Evolutionary conservation across 2,797 vertebrate genomes (phyloP).

Genomic region (Phylloscopus collybita): DNA sequence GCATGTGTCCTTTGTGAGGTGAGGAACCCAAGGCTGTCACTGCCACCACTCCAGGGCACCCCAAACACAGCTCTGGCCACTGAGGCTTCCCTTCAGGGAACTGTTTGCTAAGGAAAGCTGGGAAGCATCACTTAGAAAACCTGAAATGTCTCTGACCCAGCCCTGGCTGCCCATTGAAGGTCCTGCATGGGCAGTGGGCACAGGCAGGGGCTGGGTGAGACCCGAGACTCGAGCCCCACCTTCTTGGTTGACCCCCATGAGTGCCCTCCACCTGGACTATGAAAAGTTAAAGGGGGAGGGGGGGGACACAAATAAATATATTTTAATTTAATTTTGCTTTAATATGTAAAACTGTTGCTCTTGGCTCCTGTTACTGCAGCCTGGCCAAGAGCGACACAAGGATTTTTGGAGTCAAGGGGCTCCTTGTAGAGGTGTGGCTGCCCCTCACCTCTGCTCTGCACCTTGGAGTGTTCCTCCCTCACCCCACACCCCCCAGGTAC

Average conservation of each 20-base stretch:
- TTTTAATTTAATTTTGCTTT: slow-evolving; percentile 72
- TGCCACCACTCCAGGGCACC: not conserved
- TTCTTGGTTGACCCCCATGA: rapidly evolving
- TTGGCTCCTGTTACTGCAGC: slow-evolving; percentile 18
- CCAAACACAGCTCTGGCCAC: not conserved
- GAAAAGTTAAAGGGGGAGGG: not conserved
- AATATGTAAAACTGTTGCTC: slow-evolving; percentile 62
- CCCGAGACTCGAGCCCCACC: rapidly evolving
- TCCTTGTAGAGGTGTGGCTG: not conserved
- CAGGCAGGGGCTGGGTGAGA: not conserved
- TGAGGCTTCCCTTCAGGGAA: not conserved
- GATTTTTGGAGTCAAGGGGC: slow-evolving; percentile 13
- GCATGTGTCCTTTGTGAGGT: rapidly evolving
- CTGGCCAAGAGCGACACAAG: slow-evolving; percentile 44
- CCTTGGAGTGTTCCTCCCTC: not conserved
- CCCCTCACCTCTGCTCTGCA: not conserved
- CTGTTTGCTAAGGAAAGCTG: not conserved
- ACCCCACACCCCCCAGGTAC: not conserved
- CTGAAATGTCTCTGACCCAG: rapidly evolving
- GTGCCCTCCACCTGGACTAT: not conserved
- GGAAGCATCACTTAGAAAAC: not conserved
- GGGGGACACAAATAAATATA: not conserved
- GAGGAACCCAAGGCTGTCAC: not conserved
- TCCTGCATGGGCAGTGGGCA: rapidly evolving
- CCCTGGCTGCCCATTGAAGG: not conserved